Evolutionary conservation across 1,140 invertebrate species (phyloP).

Genomic region (Achroia grisella): DNA sequence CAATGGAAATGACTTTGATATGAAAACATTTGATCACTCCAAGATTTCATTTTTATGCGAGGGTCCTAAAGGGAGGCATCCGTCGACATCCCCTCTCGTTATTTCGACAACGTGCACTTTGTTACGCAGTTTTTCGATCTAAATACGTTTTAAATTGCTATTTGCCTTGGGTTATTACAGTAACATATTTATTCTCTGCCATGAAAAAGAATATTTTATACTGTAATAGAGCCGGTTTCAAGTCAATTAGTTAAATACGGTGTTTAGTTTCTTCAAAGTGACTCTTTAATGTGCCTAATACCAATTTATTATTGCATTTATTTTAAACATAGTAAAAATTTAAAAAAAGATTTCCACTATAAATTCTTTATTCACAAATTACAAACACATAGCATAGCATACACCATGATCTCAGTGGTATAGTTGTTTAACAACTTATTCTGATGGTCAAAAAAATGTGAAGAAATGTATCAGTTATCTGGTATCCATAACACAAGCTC

Average conservation of each 20-base stretch:
- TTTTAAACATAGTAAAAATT: no score
- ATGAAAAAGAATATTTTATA: slow-evolving; percentile 3
- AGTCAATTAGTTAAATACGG: background rate
- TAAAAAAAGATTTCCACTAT: no score
- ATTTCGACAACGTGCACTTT: slow-evolving; percentile 36
- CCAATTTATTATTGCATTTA: slow-evolving; percentile 11
- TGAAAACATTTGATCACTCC: slow-evolving; percentile 17
- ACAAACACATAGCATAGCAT: no score
- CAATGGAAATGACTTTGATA: slow-evolving; percentile 29
- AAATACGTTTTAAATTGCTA: slow-evolving; percentile 48
- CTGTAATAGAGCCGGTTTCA: no score
- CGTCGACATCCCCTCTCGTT: slow-evolving; percentile 33
- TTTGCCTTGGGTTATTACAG: slow-evolving; percentile 30
- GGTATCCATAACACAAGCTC: no score
- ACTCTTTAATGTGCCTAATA: slow-evolving; percentile 8
- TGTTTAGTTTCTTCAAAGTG: slow-evolving; percentile 13
- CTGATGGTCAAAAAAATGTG: no score
- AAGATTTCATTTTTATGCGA: slow-evolving; percentile 30
- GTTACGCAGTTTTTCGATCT: slow-evolving; percentile 36
- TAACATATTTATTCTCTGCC: slow-evolving; percentile 18
- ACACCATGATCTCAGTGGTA: no score
- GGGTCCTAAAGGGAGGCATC: slow-evolving; percentile 19
- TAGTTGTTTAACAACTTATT: no score
- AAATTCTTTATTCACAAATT: slow-evolving; percentile 13
- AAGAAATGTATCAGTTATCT: no score